Evolutionary conservation across 2,113 vertebrate genomes (phyloP), one percentile per base, ranked within the genome.

Genomic region (Epinephelus lanceolatus): DNA sequence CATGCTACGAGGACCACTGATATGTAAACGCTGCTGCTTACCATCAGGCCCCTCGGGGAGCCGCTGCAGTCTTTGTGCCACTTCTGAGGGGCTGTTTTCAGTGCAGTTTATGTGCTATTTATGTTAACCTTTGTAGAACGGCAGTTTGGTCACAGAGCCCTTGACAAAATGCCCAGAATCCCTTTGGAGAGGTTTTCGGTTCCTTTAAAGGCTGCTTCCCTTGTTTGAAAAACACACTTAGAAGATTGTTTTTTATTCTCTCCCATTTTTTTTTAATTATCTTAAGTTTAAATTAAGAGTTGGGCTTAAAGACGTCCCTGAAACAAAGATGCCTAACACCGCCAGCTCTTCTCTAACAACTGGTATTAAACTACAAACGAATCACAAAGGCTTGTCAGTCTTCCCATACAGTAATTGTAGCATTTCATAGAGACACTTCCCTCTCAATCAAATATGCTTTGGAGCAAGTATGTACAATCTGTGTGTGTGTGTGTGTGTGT

Each of bases 1-100:
- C 93, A 89, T 78, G 86, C 84, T 88, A 85, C 82, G 14, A 89
- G 91, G 86, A 61, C 88, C 70, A 51, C 73, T 80, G 89, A 88
- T 83, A 88, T 92, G 91, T 92, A 92, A 93, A 92, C 89, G 87
- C 82, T 49, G 56, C 87, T 87, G 89, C 88, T 92, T 87, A 83
- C 81, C 72, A 80, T 80, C 68, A 0, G 61, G 33, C 77, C 85
- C 42, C 90, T 49, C 4, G n/a, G 90, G 94, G 86, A 86, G 76
- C 40, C 1, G 18, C 30, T 18, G 13, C 61, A 59, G 86, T 86
- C 86, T 92, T 91, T 92, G 91, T 89, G 89, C 47, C 78, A 81
- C 92, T 93, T 94, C 92, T 89, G 80, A 94, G 84, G 63, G 85
- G 42, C 72, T 78, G 84, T 78, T 88, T 91, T 88, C 74, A 78